Evolutionary conservation across 64 coral and sea anemone species (phyloP), one percentile per base, ranked within the genome.

Genomic region (Montipora cactus): DNA sequence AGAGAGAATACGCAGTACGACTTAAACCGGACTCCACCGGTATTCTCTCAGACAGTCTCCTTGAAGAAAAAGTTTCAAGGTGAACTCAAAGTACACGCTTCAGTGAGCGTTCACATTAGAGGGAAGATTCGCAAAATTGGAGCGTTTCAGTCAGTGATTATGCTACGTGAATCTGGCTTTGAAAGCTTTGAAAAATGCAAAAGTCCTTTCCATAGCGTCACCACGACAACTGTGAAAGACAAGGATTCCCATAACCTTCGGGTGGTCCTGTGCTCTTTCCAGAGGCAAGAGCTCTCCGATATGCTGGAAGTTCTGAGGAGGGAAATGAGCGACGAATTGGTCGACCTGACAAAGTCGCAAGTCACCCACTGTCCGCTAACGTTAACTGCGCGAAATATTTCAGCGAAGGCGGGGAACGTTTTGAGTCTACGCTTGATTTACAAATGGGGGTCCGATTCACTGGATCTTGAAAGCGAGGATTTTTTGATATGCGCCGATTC

Each of bases 71-170:
- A 67, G 18, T 48, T 1, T 13, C 5, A 83, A 0, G 58, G 46
- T 2, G 59, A 68, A 6, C 28, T 67, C 15, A 28, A 83, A 83
- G 14, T 83, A 4, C 22, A 47, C 37, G 59, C 59, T 18, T 4
- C 47, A 46, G 81, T 58, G 3, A 0, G 14, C 62, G 81, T 83
- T 13, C 58, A 45, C 21, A 83, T 67, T 18, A 6, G 44, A 1
- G 81, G 81, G 67, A 0, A 7, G 0, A 46, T 68, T 45, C 13
- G 5, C 13, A 28, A 28, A 28, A 28, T 28, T 28, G 15, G 59
- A 47, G 81, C 81, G 14, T 67, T 83, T 61, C 58, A 83, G 37
- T 83, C 81, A 47, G 22, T n/a, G 3, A 83, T 83, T 44, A 47
- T 62, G 28, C 58, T 83, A 1, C 22, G 18, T 14, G 12, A 9